A percentile compares a stretch with the other conserved stretches of the same genome.
Evolutionary conservation across 2,797 vertebrate genomes (phyloP).

Genomic region (Enteromius mattozi): DNA sequence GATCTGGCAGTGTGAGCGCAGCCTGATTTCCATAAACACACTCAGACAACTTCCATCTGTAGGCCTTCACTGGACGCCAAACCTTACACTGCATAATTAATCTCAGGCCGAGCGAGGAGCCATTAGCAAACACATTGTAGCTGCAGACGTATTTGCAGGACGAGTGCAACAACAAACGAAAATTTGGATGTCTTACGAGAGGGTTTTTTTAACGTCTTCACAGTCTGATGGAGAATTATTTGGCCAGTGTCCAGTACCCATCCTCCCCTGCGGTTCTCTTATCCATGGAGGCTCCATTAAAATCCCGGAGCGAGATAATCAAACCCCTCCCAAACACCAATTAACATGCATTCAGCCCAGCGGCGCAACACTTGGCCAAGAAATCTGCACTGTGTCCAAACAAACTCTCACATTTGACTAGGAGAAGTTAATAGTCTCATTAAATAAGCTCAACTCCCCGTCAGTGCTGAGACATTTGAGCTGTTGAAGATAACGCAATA

Average conservation of each 20-base stretch:
- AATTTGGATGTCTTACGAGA: constrained; percentile 2
- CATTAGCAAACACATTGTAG: constrained; percentile 44
- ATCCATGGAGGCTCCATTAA: constrained; percentile 48
- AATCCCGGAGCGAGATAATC: constrained; percentile 52
- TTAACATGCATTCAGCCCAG: constrained; percentile 56
- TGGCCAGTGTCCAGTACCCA: constrained; percentile 50
- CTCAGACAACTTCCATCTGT: constrained; percentile 55
- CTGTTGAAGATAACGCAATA: background rate
- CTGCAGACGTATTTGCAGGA: constrained; percentile 27
- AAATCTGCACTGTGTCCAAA: constrained; percentile 57
- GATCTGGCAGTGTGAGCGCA: constrained; percentile 23
- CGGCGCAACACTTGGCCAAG: constrained; percentile 36
- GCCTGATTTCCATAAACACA: constrained; percentile 48
- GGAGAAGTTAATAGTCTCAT: constrained; percentile 55
- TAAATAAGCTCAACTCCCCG: constrained; percentile 40
- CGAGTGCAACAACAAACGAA: background rate
- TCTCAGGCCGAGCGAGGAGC: constrained; percentile 32
- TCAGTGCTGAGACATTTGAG: constrained; percentile 8
- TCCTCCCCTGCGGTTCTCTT: constrained; percentile 41
- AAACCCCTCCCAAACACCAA: constrained; percentile 58
- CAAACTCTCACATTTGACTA: constrained; percentile 46
- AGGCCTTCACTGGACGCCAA: constrained; percentile 42
- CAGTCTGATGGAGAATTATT: constrained; percentile 9
- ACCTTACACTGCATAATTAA: constrained; percentile 53
- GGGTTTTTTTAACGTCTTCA: background rate